These are phyloP conservation scores for Tringa solitaria DNA, from an alignment of 2,113 vertebrate genomes.

Conservation along the genomic window DNA sequence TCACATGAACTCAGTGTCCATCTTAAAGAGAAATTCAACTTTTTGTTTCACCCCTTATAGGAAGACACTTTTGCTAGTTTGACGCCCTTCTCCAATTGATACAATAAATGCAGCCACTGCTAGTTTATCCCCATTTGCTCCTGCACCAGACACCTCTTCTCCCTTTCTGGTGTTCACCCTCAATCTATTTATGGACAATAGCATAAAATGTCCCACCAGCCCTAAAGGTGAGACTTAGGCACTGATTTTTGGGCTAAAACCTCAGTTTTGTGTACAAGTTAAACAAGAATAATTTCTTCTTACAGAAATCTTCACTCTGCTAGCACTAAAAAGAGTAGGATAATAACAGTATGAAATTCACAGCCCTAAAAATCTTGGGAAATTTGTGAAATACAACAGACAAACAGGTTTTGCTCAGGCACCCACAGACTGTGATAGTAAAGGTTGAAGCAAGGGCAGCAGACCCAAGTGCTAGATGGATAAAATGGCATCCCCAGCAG, in stretches of 20 bases:
- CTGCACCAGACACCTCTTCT: not conserved
- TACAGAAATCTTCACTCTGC: not conserved
- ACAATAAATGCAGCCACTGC: not conserved
- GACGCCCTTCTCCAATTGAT: not conserved
- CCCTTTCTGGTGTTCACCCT: not conserved
- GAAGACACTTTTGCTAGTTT: not conserved
- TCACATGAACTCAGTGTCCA: not conserved
- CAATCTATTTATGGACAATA: not conserved
- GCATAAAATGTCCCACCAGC: not conserved
- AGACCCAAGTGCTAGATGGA: not conserved
- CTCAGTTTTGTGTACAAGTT: not conserved
- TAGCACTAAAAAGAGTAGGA: not conserved
- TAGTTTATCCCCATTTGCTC: not conserved
- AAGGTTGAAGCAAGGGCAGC: not conserved
- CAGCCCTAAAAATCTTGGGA: not conserved
- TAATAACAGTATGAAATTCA: not conserved
- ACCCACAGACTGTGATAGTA: rapidly evolving
- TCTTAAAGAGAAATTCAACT: not conserved
- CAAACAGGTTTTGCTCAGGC: not conserved
- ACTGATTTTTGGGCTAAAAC: not conserved
- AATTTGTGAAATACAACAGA: not conserved
- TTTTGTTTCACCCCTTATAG: not conserved
- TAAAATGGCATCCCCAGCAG: not conserved
- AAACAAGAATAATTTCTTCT: not conserved
- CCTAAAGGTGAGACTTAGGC: not conserved